These are phyloP conservation scores for Microctenopoma stevenorrisi DNA, from an alignment of 2,797 vertebrate species.

Conservation along the genomic window DNA sequence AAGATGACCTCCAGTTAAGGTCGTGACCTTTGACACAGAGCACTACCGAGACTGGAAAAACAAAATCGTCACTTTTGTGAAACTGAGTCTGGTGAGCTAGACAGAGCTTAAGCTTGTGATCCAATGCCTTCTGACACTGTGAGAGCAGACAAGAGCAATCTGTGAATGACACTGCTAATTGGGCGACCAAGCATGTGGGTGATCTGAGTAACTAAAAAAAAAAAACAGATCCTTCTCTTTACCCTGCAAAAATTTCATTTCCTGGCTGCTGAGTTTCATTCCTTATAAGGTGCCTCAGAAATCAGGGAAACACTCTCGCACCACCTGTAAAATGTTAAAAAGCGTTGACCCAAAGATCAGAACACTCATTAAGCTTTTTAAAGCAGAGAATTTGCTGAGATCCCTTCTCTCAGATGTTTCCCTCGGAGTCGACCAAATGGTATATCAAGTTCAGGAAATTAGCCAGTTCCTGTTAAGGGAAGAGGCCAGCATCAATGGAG, in stretches of 20 bases:
- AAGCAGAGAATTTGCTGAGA: conserved; percentile 66
- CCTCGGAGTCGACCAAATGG: conserved; percentile 73
- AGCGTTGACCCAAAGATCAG: conserved; percentile 66
- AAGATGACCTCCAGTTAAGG: conserved; percentile 59
- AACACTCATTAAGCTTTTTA: conserved; percentile 77
- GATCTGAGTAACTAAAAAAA: conserved; percentile 27
- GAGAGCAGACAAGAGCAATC: conserved; percentile 37
- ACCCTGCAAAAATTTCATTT: conserved; percentile 63
- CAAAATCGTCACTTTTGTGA: conserved; percentile 41
- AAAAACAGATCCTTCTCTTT: conserved; percentile 27
- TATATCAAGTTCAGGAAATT: conserved; percentile 85
- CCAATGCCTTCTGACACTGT: conserved; percentile 1
- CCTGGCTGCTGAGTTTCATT: conserved; percentile 57
- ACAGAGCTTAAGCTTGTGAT: conserved; percentile 24
- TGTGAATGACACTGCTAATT: conserved; percentile 47
- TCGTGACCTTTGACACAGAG: conserved; percentile 60
- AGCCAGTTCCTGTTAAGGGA: conserved; percentile 83
- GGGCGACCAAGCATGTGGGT: conserved; percentile 39
- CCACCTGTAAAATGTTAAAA: conserved; percentile 81
- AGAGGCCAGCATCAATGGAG: conserved; percentile 62
- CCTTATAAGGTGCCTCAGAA: conserved; percentile 57
- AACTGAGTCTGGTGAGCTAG: conserved; percentile 28
- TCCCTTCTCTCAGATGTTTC: conserved; percentile 75
- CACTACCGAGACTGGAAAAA: conserved; percentile 38
- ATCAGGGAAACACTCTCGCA: conserved; percentile 32